Conservation (phyloP, 1,140 invertebrate genomes). For the Polypedilum pembai region DNA sequence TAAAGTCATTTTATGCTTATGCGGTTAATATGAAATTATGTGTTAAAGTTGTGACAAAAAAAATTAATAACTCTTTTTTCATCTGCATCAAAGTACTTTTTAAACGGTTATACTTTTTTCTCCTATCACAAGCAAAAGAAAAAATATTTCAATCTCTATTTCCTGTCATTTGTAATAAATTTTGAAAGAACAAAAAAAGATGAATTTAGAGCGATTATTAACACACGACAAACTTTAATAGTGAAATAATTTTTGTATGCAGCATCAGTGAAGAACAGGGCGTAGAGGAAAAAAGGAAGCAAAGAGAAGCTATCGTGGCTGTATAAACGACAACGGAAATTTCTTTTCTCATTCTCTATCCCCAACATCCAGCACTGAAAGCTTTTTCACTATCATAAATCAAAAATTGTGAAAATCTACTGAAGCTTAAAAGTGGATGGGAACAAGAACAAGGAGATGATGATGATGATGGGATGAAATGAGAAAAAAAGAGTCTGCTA, state of each 20-base stretch:
- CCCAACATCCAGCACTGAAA: background rate
- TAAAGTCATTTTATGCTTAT: background rate
- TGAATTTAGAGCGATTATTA: conserved; percentile 2
- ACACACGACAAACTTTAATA: conserved; percentile 21
- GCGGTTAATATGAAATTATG: background rate
- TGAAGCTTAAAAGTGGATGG: conserved; percentile 11
- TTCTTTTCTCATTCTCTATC: background rate
- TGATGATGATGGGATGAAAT: background rate
- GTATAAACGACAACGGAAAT: background rate
- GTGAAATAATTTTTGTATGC: conserved; percentile 2
- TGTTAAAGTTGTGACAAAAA: background rate
- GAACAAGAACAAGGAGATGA: background rate
- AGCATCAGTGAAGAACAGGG: background rate
- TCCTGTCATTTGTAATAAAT: background rate
- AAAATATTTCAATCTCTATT: background rate
- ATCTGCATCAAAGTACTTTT: background rate
- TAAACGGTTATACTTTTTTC: background rate
- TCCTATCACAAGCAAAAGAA: background rate
- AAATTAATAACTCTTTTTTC: background rate
- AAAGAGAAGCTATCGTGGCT: background rate
- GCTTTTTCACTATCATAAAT: conserved; percentile 2
- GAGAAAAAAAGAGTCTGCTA: background rate
- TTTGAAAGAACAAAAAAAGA: background rate
- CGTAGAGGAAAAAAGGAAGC: background rate
- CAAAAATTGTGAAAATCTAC: conserved; percentile 9